Percentiles rank a stretch among this genome's conserved stretches.
Evolutionary conservation across 2,113 vertebrate species (phyloP).

Genomic region (Vidua chalybeata): DNA sequence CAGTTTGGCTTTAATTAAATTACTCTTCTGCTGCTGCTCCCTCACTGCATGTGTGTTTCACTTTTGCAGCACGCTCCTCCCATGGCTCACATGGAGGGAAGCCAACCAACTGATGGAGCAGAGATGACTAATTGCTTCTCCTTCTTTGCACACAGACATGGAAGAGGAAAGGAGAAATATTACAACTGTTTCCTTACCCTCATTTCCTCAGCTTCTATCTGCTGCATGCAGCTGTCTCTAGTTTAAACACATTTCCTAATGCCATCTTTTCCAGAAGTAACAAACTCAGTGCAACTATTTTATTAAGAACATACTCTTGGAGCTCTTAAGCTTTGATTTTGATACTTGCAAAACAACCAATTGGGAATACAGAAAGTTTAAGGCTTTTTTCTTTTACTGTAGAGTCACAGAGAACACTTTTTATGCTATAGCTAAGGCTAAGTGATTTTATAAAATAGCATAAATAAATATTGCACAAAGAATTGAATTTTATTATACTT

Average conservation of each 20-base stretch:
- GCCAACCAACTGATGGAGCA: background rate
- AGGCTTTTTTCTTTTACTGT: too few relatives aligned
- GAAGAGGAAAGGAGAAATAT: background rate
- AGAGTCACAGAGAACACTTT: background rate
- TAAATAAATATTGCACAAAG: background rate
- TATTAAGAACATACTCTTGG: background rate
- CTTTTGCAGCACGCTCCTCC: constrained; percentile 3
- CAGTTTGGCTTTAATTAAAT: background rate
- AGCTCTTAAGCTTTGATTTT: background rate
- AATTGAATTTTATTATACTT: background rate
- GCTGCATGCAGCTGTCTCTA: background rate
- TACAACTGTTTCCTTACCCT: background rate
- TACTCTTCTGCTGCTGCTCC: background rate
- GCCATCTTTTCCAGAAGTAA: background rate
- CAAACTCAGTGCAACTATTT: background rate
- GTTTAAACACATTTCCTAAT: background rate
- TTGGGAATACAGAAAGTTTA: background rate
- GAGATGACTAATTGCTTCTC: background rate
- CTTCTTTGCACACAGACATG: background rate
- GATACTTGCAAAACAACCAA: background rate
- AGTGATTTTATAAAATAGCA: background rate
- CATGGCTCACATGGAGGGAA: background rate
- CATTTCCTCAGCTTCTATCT: constrained; percentile 39
- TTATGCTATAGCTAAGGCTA: background rate
- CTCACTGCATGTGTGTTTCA: background rate